Base-by-base conservation (phyloP, 1,140 invertebrate species). In the Metaphire vulgaris region DNA sequence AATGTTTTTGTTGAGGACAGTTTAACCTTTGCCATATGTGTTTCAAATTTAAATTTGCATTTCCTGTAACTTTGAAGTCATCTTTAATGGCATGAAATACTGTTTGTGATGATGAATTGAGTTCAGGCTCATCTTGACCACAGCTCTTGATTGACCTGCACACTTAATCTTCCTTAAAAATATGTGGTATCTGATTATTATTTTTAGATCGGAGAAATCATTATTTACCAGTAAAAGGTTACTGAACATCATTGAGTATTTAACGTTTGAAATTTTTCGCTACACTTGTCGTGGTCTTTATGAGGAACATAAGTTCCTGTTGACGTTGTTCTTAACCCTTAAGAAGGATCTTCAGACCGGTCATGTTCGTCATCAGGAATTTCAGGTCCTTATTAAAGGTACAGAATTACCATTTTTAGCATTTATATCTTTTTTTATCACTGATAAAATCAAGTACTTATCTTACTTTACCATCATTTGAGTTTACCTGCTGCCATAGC, bases 261-360 rank as follows among this genome's bases (percentile, higher is more conserved):
- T 98, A 78, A 98, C 95, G 0, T 91, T 91, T 81, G 94, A 96
- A 86, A 93, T 97, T 0, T 98, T 94, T 91, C 91, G 90, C 32
- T 97, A 96, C 82, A 95, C 94, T 28, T 90, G 94, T 77, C 88
- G 96, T 67, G 95, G 94, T 86, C 89, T 97, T 1, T 98, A 97
- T 83, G 95, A 97, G 85, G 89, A 92, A 29, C 95, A 98, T 83
- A 96, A 97, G 83, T 90, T 91, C 84, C 88, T 97, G 21, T 98
- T 98, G 83, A 97, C 95, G 0, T 83, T 98, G 21, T 92, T 98
- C 89, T 88, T 98, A 82, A 93, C 93, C 0, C 92, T 98, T 88
- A 98, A 98, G 87, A 96, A 98, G 76, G 95, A 98, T 84, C 90
- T 94, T 77, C 72, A 78, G 31, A 74, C 72, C n/a, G 65, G 70